Evolutionary conservation across 1,140 invertebrate genomes (phyloP).

Genomic region (Subanguina moxae): DNA sequence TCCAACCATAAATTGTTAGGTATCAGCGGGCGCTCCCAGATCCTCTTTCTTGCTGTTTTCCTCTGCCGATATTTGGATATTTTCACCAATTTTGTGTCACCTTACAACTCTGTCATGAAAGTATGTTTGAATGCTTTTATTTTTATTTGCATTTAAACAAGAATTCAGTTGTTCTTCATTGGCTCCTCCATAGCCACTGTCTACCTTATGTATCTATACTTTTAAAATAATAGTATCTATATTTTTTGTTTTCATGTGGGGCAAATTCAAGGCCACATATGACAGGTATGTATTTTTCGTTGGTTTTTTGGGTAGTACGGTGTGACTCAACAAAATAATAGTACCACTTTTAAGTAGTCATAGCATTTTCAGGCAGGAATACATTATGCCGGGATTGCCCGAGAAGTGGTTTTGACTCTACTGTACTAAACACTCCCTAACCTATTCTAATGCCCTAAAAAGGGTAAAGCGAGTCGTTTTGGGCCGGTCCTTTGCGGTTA

Average conservation of each 20-base stretch:
- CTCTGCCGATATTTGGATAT: conserved; percentile 90
- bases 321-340: conserved; percentile 17
- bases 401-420: too few relatives aligned
- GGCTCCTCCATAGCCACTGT: conserved; percentile 81
- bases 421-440: too few relatives aligned
- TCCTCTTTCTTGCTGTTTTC: conserved; percentile 92
- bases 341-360: conserved; percentile 5
- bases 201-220: too few relatives aligned
- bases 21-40: conserved; percentile 94
- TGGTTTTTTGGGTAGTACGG: too few relatives aligned
- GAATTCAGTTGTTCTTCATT: conserved; percentile 74
- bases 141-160: conserved; percentile 6
- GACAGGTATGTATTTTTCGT: too few relatives aligned
- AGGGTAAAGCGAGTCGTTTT: too few relatives aligned
- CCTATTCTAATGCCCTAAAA: too few relatives aligned
- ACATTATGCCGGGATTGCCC: too few relatives aligned
- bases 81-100: conserved; percentile 85
- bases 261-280: conserved; percentile 78
- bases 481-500: too few relatives aligned
- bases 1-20: conserved; percentile 66
- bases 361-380: too few relatives aligned
- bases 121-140: conserved; percentile 24
- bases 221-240: too few relatives aligned
- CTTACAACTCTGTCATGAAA: conserved; percentile 97
- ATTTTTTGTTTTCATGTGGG: conserved; percentile 91